Conservation (phyloP, 2,888 invertebrate species). For the Microctonus brassicae region DNA sequence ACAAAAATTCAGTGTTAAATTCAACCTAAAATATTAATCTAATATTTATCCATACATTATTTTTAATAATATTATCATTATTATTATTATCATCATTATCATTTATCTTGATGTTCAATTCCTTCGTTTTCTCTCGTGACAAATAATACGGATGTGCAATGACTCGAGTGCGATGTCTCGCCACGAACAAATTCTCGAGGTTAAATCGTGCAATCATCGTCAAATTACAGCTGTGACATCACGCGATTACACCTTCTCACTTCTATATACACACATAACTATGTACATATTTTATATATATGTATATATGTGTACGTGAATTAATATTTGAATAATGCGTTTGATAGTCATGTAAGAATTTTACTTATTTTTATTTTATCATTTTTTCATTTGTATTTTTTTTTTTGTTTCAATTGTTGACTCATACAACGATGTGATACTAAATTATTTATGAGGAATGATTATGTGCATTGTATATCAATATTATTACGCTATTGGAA, state of each 20-base stretch:
- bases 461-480: neutral
- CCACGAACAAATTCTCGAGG: conserved; percentile 24
- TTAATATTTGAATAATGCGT: neutral
- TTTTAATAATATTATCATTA: too few species aligned
- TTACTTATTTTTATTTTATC: neutral
- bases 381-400: neutral
- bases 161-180: neutral
- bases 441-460: neutral
- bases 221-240: conserved; percentile 33
- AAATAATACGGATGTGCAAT: conserved; percentile 20
- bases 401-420: neutral
- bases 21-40: too few species aligned
- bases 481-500: neutral
- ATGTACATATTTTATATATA: too few species aligned
- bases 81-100: too few species aligned
- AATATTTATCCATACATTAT: too few species aligned
- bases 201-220: conserved; percentile 35
- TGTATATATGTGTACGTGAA: neutral
- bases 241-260: conserved; percentile 29
- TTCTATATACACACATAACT: too few species aligned
- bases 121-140: neutral
- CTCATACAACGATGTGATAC: neutral
- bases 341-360: neutral
- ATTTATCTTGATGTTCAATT: conserved; percentile 2
- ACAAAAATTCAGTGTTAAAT: too few species aligned